These are phyloP conservation scores for Anorthoa munda DNA, from an alignment of 2,888 invertebrate genomes.

Conservation along the genomic window DNA sequence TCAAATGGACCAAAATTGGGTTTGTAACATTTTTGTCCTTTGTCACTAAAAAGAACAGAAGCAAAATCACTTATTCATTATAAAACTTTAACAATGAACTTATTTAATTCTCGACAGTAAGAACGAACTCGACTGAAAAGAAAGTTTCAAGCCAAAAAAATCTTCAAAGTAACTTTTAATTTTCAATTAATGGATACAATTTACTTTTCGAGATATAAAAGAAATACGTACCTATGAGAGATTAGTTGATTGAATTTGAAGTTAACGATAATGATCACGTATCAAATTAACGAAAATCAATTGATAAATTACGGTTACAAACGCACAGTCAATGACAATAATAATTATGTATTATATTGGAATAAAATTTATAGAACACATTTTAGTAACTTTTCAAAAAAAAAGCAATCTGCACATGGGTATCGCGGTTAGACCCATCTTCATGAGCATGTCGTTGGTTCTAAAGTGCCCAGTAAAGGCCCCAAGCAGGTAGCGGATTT, in stretches of 20 bases:
- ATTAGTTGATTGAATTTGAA: constrained; percentile 46
- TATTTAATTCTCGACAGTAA: constrained; percentile 28
- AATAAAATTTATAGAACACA: not conserved
- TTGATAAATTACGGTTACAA: constrained; percentile 30
- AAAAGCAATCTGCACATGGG: no score
- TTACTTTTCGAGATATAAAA: constrained; percentile 31
- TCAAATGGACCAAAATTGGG: not conserved
- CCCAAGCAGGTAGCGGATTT: no score
- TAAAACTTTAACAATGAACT: constrained; percentile 36
- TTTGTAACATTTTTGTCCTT: not conserved
- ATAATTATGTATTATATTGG: constrained; percentile 20
- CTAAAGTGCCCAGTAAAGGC: no score
- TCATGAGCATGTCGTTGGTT: no score
- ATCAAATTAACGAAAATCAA: constrained; percentile 30
- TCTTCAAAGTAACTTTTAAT: constrained; percentile 36
- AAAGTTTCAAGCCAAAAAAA: constrained; percentile 30
- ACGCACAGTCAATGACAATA: constrained; percentile 1
- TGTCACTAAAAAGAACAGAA: constrained; percentile 1
- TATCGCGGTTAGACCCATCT: no score
- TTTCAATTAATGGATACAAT: constrained; percentile 46
- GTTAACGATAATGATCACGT: constrained; percentile 34
- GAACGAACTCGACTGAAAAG: constrained; percentile 2
- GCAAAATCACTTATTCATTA: constrained; percentile 23
- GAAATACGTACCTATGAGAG: constrained; percentile 18
- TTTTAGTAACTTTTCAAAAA: not conserved